Evolutionary conservation across 2,113 vertebrate species (phyloP).

Genomic region (Gadus chalcogrammus): DNA sequence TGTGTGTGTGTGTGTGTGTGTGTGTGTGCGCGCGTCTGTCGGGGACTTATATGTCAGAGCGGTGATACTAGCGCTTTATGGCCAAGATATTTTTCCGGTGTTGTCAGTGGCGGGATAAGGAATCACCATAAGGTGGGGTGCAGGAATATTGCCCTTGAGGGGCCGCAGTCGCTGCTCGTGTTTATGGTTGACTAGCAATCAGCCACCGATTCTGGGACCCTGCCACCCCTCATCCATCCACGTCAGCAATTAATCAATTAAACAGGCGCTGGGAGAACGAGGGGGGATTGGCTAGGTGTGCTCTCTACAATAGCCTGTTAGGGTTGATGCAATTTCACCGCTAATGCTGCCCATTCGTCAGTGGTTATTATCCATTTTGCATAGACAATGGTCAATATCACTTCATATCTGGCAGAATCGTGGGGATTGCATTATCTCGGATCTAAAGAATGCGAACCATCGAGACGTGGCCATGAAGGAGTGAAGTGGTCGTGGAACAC

Average conservation of each 20-base stretch:
- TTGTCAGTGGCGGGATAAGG: constrained; percentile 67
- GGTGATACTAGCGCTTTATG: constrained; percentile 66
- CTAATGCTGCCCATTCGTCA: constrained; percentile 69
- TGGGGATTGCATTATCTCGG: constrained; percentile 48
- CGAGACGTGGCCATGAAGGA: constrained; percentile 33
- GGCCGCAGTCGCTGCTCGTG: constrained; percentile 58
- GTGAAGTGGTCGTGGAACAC: too few relatives aligned
- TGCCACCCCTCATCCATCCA: constrained; percentile 65
- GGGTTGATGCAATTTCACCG: constrained; percentile 70
- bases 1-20: too few relatives aligned
- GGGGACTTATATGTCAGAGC: constrained; percentile 65
- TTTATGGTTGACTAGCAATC: constrained; percentile 72
- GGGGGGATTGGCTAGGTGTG: constrained; percentile 61
- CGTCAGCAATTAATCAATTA: constrained; percentile 73
- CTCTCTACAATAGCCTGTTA: constrained; percentile 67
- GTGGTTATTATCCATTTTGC: constrained; percentile 61
- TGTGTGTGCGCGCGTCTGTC: too few relatives aligned
- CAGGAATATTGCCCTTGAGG: constrained; percentile 69
- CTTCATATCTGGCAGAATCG: constrained; percentile 58
- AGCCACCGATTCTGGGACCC: constrained; percentile 61
- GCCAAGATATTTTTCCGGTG: constrained; percentile 63
- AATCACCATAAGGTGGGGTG: constrained; percentile 69
- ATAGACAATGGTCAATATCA: constrained; percentile 67
- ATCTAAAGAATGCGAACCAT: constrained; percentile 38
- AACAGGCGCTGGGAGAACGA: constrained; percentile 50